These are phyloP conservation scores for Ascidia mentula DNA, from an alignment of 23 tunicate genomes.

Conservation along the genomic window DNA sequence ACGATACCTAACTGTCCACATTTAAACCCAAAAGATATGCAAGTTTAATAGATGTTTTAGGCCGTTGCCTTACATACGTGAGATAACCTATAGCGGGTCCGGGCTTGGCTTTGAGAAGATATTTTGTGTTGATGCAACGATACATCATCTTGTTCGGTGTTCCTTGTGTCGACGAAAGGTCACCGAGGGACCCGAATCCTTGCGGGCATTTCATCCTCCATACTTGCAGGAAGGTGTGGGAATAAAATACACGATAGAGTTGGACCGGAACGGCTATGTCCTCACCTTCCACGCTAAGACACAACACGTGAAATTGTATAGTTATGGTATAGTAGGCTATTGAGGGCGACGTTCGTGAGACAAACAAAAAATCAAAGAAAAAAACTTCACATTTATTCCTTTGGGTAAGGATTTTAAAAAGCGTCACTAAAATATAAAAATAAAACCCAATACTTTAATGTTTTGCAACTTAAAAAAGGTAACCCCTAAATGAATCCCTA, in stretches of 20 bases:
- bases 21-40: too few relatives aligned
- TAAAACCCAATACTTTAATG: too few relatives aligned
- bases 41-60: background rate
- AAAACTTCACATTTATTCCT: too few relatives aligned
- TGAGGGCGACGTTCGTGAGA: too few relatives aligned
- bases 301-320: too few relatives aligned
- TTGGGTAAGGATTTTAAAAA: too few relatives aligned
- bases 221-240: background rate
- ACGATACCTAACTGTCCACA: too few relatives aligned
- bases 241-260: background rate
- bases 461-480: too few relatives aligned
- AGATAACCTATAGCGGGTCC: background rate
- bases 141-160: background rate
- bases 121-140: conserved; percentile 5
- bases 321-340: too few relatives aligned
- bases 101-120: background rate
- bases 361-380: too few relatives aligned
- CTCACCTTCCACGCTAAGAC: background rate
- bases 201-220: conserved; percentile 8
- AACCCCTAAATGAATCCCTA: too few relatives aligned
- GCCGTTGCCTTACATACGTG: background rate
- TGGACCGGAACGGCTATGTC: background rate
- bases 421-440: too few relatives aligned
- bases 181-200: background rate
- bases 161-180: background rate